phyloP scores from a whole-genome alignment of 2,113 vertebrate species.

The Rhynchopsitta pachyrhyncha region DNA sequence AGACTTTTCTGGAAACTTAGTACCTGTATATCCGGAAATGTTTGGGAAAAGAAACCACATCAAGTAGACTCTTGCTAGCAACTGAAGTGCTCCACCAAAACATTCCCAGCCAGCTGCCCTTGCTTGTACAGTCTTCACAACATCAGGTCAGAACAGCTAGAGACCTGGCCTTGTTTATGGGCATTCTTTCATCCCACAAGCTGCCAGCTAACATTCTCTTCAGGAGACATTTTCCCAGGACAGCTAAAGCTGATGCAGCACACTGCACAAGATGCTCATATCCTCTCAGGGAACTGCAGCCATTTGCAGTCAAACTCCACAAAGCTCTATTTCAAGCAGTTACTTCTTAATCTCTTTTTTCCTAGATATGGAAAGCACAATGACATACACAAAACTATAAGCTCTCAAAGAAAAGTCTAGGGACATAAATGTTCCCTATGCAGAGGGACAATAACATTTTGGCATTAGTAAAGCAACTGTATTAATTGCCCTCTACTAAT shows the following conservation, averaged over 20 bases:
- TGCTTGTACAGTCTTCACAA: neutral
- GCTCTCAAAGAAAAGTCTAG: neutral
- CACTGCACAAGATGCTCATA: neutral
- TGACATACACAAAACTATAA: neutral
- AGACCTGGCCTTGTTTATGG: neutral
- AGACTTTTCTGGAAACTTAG: neutral
- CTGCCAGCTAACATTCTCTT: neutral
- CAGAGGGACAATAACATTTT: neutral
- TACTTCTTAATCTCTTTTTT: neutral
- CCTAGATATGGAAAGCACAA: neutral
- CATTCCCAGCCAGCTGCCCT: neutral
- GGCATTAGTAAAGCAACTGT: neutral
- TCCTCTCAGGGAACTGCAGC: neutral
- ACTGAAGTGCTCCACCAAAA: neutral
- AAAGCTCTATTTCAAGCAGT: neutral
- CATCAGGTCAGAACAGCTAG: neutral
- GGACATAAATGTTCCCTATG: neutral
- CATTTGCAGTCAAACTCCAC: neutral
- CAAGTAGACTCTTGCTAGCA: neutral
- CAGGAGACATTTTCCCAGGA: neutral
- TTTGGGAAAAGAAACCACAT: neutral
- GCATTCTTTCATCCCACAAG: rapidly evolving
- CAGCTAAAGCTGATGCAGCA: neutral
- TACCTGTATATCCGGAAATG: neutral
- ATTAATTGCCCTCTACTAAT: neutral